Base-by-base conservation (phyloP, 2,113 vertebrate species). In the Megaptera novaeangliae region DNA sequence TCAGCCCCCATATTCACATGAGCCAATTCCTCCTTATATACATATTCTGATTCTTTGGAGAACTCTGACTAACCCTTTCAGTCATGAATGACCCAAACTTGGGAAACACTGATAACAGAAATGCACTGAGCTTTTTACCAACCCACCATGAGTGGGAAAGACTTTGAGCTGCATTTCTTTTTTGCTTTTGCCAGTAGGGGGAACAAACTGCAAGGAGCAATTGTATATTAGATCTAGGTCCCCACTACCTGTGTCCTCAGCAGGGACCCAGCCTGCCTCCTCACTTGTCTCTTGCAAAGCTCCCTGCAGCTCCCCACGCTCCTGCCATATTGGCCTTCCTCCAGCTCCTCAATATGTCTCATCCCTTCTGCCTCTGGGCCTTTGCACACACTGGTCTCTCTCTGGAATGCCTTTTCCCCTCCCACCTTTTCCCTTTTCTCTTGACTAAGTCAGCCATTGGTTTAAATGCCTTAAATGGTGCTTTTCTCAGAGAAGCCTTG, bases 181-280 rank as follows among this genome's bases (percentile, higher is more conserved):
- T 17, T 96, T 72, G 39, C 18, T 83, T 95, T 96, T 49, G 31
- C n/a, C 39, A 41, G 4, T 3, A 52, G 31, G 77, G 55, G 44
- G 41, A 85, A 55, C 34, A 94, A 63, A 93, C 8, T 72, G 18
- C 13, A 46, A 82, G 27, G 12, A 15, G 23, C 0, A 12, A 91
- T 63, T 55, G 31, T 23, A 63, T 2, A 57, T 66, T 63, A 68
- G 29, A 52, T 57, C 9, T 59, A 46, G 34, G 72, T 78, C 31
- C 12, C 9, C 8, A 8, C 2, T 7, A 1, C 13, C 8, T 18
- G 5, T n/a, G 34, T 46, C 59, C 52, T 36, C 36, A 29, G 13
- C n/a, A 18, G 21, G 2, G 46, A 61, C 25, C 11, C 72, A 27
- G 46, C 21, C 49, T 55, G 6, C 41, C 1, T 77, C 36, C 31